Evolutionary conservation across 2,888 invertebrate species (phyloP).

Genomic region (Linyphia triangularis): DNA sequence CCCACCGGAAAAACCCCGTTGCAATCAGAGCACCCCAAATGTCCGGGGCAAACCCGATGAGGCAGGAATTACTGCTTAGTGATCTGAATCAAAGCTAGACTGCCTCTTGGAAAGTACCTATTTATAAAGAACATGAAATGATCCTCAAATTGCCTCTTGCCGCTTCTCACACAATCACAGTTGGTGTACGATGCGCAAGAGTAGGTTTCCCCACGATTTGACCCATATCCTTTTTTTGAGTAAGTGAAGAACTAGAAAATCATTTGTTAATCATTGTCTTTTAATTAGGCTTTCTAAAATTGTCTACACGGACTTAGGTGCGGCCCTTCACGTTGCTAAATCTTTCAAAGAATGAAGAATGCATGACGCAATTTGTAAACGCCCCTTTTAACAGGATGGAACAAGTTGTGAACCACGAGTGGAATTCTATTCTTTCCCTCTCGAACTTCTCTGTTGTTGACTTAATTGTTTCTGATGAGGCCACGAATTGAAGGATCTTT

Average conservation of each 20-base stretch:
- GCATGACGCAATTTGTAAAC: slow-evolving; percentile 6
- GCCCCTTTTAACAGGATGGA: slow-evolving; percentile 17
- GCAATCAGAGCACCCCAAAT: background rate
- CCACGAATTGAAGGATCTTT: too few species aligned
- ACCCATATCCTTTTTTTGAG: slow-evolving; percentile 41
- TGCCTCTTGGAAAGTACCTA: background rate
- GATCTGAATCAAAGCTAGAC: slow-evolving; percentile 35
- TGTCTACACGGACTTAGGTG: slow-evolving; percentile 26
- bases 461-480: too few species aligned
- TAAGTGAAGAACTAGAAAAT: slow-evolving; percentile 2
- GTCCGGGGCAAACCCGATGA: background rate
- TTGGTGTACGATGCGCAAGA: slow-evolving; percentile 39
- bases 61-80: slow-evolving; percentile 21
- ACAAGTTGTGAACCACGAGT: slow-evolving; percentile 27
- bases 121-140: slow-evolving; percentile 4
- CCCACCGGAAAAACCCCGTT: slow-evolving; percentile 1
- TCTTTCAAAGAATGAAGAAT: slow-evolving; percentile 27
- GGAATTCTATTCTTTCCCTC: too few species aligned
- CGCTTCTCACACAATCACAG: background rate
- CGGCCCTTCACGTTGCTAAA: background rate
- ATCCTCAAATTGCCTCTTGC: slow-evolving; percentile 7
- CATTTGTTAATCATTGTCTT: slow-evolving; percentile 34
- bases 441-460: too few species aligned
- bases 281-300: slow-evolving; percentile 49
- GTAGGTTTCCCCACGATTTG: slow-evolving; percentile 20